Evolutionary conservation across 2,797 vertebrate species (phyloP).

Genomic region (Sebastiscus albofasciatus): DNA sequence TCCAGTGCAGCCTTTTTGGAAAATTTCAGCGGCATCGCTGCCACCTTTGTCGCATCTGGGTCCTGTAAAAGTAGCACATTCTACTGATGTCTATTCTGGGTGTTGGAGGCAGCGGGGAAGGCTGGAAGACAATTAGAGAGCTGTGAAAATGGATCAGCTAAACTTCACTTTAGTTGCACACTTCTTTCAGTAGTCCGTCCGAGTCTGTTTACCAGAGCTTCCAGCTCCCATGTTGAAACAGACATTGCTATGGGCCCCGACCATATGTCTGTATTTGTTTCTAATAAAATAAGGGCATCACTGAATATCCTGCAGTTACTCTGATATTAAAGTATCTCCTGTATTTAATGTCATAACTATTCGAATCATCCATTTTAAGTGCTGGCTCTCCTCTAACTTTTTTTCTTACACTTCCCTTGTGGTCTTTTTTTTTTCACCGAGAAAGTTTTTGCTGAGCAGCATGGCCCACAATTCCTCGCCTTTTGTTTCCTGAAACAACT

Average conservation of each 20-base stretch:
- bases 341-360: conserved; percentile 44
- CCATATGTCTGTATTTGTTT: conserved; percentile 75
- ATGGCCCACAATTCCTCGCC: conserved; percentile 41
- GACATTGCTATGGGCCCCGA: conserved; percentile 47
- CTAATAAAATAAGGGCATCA: conserved; percentile 73
- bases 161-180: conserved; percentile 66
- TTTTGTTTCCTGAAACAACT: conserved; percentile 72
- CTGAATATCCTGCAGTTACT: conserved; percentile 59
- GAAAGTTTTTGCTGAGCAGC: conserved; percentile 66
- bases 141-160: conserved; percentile 78
- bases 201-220: conserved; percentile 58
- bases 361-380: conserved; percentile 37
- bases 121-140: conserved; percentile 85
- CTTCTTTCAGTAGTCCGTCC: conserved; percentile 74
- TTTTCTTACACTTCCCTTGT: conserved; percentile 22
- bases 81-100: conserved; percentile 84
- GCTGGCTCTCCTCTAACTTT: conserved; percentile 35
- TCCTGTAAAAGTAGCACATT: conserved; percentile 81
- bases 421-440: conserved; percentile 8
- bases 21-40: conserved; percentile 73
- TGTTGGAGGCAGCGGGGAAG: conserved; percentile 71
- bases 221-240: conserved; percentile 63
- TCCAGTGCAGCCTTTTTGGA: conserved; percentile 75
- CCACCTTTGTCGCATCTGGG: conserved; percentile 85
- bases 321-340: conserved; percentile 51